Evolutionary conservation across 2,888 invertebrate genomes (phyloP).

Genomic region (Seira sanloemensis): DNA sequence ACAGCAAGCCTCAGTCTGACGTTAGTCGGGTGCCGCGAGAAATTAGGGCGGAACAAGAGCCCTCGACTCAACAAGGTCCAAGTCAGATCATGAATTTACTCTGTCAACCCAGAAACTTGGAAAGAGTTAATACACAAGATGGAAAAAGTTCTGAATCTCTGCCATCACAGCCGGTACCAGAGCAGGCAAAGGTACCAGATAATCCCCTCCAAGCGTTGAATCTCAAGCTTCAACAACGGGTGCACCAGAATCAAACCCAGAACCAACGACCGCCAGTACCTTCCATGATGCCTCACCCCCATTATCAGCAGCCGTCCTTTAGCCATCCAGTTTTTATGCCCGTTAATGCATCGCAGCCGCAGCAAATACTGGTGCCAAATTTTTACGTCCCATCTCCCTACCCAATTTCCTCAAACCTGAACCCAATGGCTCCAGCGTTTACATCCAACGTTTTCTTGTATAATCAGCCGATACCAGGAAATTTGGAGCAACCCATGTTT

Average conservation of each 20-base stretch:
- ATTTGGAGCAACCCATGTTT: not conserved
- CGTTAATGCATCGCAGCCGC: not conserved
- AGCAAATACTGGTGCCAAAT: not conserved
- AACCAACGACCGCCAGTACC: not conserved
- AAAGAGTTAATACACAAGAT: conserved; percentile 34
- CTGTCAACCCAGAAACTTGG: conserved; percentile 50
- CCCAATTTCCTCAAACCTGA: not conserved
- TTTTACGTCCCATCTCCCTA: not conserved
- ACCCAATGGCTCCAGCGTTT: not conserved
- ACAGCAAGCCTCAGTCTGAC: not conserved
- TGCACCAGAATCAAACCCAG: not conserved
- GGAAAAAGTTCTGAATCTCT: not conserved
- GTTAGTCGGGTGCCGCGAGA: not conserved
- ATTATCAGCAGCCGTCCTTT: conserved; percentile 13
- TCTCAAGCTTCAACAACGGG: not conserved
- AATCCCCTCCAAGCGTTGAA: not conserved
- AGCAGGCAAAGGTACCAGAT: not conserved
- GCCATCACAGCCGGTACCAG: conserved; percentile 1
- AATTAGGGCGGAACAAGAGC: not conserved
- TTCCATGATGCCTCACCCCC: not conserved
- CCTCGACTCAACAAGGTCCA: not conserved
- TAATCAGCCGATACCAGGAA: not conserved
- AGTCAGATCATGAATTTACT: conserved; percentile 37
- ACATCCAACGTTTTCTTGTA: not conserved
- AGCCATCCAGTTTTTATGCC: conserved; percentile 3